phyloP scores from a whole-genome alignment of 2,113 vertebrate genomes.

The Dermatemys mawii region DNA sequence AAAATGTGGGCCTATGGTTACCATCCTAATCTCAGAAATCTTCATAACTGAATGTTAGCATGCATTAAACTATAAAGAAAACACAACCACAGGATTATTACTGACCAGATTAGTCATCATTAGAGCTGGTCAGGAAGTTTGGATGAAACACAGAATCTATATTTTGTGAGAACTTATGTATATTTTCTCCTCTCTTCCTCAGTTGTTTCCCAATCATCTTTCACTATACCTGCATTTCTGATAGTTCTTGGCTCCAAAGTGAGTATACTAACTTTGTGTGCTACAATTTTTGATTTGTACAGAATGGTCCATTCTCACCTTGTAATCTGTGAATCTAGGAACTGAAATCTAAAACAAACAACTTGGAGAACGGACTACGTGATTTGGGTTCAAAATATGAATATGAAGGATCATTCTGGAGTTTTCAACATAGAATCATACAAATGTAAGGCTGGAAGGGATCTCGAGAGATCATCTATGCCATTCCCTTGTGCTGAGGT shows the following conservation, averaged over 20 bases:
- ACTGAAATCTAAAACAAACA: background rate
- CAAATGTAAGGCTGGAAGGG: background rate
- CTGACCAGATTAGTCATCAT: background rate
- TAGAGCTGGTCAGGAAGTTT: background rate
- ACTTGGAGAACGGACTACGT: background rate
- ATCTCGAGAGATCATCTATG: background rate
- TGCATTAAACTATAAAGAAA: background rate
- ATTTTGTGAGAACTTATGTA: background rate
- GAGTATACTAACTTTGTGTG: background rate
- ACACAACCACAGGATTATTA: background rate
- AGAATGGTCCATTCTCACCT: background rate
- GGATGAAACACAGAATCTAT: background rate
- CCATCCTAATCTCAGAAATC: background rate
- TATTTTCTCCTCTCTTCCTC: background rate
- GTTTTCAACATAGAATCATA: background rate
- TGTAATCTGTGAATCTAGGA: background rate
- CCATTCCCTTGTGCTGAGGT: background rate
- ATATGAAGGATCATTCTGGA: background rate
- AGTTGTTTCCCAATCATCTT: background rate
- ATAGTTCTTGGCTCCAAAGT: background rate
- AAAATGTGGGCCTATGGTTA: background rate
- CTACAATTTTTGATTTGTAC: background rate
- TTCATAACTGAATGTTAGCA: background rate
- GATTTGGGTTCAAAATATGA: background rate
- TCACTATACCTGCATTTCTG: rapidly evolving